Conservation (phyloP, 2,888 invertebrate species). For the Torymus aiolomorphi region DNA sequence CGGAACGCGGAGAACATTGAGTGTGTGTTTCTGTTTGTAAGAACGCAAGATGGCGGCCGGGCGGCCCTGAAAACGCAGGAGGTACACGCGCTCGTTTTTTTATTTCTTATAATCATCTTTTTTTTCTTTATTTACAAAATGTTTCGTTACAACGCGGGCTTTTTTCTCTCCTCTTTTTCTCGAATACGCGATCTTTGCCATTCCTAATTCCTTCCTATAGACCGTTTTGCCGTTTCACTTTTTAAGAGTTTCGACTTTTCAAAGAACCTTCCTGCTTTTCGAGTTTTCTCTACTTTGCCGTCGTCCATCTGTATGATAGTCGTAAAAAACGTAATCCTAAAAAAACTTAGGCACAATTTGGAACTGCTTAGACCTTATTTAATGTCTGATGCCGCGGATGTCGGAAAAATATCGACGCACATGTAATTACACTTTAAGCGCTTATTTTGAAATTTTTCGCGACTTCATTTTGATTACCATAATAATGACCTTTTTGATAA, state of each 20-base stretch:
- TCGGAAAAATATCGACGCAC: constrained; percentile 22
- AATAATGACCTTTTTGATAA: constrained; percentile 9
- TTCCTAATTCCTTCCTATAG: constrained; percentile 5
- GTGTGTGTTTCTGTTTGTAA: constrained; percentile 52
- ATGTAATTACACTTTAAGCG: not conserved
- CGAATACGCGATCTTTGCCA: not conserved
- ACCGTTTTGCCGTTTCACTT: constrained; percentile 13
- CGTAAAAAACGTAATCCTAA: constrained; percentile 71
- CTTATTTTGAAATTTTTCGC: not conserved
- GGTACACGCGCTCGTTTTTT: constrained; percentile 62
- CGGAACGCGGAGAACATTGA: constrained; percentile 68
- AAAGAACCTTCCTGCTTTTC: constrained; percentile 40
- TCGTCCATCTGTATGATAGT: constrained; percentile 53
- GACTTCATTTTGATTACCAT: not conserved
- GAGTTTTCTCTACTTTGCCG: constrained; percentile 45
- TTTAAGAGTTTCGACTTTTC: constrained; percentile 56
- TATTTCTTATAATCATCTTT: constrained; percentile 51
- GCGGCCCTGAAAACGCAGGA: constrained; percentile 72
- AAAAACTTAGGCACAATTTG: constrained; percentile 76
- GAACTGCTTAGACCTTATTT: constrained; percentile 73
- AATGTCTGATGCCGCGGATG: constrained; percentile 31
- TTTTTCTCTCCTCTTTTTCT: not conserved
- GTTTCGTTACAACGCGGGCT: constrained; percentile 42
- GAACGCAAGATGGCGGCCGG: constrained; percentile 74
- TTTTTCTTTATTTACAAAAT: constrained; percentile 55